phyloP scores from a whole-genome alignment of 92 coral and sea anemone genomes.

The Zoanthus solanderi region DNA sequence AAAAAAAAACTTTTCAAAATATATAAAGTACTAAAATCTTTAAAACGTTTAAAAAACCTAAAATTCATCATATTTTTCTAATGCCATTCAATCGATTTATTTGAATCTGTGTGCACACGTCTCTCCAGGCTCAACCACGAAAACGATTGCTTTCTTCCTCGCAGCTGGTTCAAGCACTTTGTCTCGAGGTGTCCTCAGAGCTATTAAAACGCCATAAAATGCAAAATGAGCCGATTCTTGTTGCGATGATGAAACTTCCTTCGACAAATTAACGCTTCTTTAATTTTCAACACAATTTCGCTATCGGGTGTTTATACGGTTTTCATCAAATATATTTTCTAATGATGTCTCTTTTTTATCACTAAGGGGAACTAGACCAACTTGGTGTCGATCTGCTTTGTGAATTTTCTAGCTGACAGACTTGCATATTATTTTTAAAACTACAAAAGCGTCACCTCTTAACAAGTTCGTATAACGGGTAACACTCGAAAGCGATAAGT shows the following conservation, averaged over 20 bases:
- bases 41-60: too few relatives aligned
- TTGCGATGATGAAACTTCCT: conserved; percentile 26
- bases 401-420: conserved; percentile 28
- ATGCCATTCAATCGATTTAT: neutral
- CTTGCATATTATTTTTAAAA: neutral
- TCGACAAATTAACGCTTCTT: conserved; percentile 51
- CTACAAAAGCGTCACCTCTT: neutral
- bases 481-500: neutral
- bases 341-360: conserved; percentile 33
- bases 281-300: conserved; percentile 43
- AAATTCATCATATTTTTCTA: too few relatives aligned
- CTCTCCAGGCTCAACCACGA: neutral
- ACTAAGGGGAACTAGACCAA: neutral
- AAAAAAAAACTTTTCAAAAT: too few relatives aligned
- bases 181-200: neutral
- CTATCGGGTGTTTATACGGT: conserved; percentile 20
- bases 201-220: conserved; percentile 45
- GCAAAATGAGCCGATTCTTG: conserved; percentile 14
- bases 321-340: conserved; percentile 37
- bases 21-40: too few relatives aligned
- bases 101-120: neutral
- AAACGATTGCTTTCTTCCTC: neutral
- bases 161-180: conserved; percentile 8
- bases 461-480: conserved; percentile 3
- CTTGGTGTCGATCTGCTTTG: conserved; percentile 22